These are phyloP conservation scores for Lampris megalopsis DNA, from an alignment of 2,113 vertebrate genomes.

Conservation along the genomic window DNA sequence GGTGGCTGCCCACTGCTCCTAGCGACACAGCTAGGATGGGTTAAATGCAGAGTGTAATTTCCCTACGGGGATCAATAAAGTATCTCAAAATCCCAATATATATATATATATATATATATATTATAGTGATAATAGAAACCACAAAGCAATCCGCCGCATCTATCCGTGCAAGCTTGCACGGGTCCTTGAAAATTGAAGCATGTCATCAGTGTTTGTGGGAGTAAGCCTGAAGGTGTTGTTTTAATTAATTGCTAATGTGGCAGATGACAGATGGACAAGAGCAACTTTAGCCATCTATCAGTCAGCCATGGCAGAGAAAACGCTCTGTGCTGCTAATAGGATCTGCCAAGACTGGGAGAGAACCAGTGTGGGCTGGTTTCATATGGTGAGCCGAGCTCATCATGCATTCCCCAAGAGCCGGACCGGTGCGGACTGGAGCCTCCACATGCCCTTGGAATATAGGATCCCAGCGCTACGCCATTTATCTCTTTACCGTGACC, in stretches of 20 bases:
- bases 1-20: too few species aligned
- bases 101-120: too few species aligned
- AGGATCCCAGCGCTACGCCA: conserved; percentile 6
- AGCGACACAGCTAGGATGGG: too few species aligned
- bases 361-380: conserved; percentile 54
- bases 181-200: conserved; percentile 24
- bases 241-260: conserved; percentile 8
- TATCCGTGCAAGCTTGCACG: too few species aligned
- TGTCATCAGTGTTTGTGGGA: conserved; percentile 35
- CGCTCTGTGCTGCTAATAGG: not conserved
- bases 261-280: conserved; percentile 48
- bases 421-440: conserved; percentile 40
- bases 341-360: conserved; percentile 15
- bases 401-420: conserved; percentile 44
- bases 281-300: conserved; percentile 46
- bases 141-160: too few species aligned
- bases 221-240: conserved; percentile 24
- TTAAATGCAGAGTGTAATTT: too few species aligned
- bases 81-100: too few species aligned
- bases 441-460: conserved; percentile 27
- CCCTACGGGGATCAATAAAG: too few species aligned
- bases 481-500: conserved; percentile 49
- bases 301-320: conserved; percentile 11
- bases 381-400: conserved; percentile 58
- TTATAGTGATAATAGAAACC: too few species aligned